Evolutionary conservation across 1,140 invertebrate genomes (phyloP), one percentile per base, ranked within the genome.

Genomic region (Solenopsis invicta): DNA sequence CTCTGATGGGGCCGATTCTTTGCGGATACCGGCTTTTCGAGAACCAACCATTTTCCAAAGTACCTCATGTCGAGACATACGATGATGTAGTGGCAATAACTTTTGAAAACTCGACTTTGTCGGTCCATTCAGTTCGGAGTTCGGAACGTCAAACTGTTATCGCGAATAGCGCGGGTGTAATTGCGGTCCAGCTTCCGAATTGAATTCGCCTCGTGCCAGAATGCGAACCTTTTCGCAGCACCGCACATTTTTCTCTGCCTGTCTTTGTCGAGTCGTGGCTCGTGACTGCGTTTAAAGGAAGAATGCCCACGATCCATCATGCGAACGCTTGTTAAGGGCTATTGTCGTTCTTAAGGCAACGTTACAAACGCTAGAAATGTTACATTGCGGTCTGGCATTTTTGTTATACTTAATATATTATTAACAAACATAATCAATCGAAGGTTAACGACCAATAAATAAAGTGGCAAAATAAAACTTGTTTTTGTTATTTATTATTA

Each of bases 221-320:
- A 72, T 66, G 64, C 71, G 34, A 13, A 71, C 52, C 80, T 78
- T 61, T 81, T 74, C 74, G 59, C 66, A 41, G 72, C 61, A 64
- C 59, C 81, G 67, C 67, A 67, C 37, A 16, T 59, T 64, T 45
- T 45, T 41, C 76, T 59, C 76, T 59, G 72, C 59, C 54, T 59
- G 45, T 50, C 86, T 91, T 93, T 92, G 84, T 87, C 59, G 10
- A 12, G 12, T 41, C 16, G 21, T 18, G 80, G 56, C 91, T 86
- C 88, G 90, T 85, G 91, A 76, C 71, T 24, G 13, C 37, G 34
- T 59, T 50, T 64, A 61, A 29, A 75, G 71, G 81, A 91, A 78
- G 90, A 91, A 87, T 82, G 75, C 29, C 45, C 21, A 41, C 75
- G 89, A 94, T 93, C 93, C 91, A 93, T 92, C 88, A 94, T 69